Conservation (phyloP, 2,797 vertebrate species). For the Xenentodon cancila region DNA sequence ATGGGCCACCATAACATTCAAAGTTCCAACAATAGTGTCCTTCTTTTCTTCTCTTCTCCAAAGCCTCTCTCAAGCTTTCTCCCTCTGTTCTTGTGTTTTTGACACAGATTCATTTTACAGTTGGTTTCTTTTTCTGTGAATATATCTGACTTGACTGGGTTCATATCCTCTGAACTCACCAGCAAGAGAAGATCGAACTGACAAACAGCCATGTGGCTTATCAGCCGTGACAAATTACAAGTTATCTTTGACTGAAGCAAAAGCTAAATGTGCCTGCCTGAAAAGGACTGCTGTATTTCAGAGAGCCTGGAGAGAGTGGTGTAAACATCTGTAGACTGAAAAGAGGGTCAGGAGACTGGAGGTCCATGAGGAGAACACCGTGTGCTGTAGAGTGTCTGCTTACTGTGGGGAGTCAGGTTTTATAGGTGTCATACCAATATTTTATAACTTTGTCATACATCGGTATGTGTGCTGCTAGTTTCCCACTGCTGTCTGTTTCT, state of each 20-base stretch:
- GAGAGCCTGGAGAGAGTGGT: background rate
- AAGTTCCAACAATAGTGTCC: conserved; percentile 37
- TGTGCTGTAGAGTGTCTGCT: conserved; percentile 9
- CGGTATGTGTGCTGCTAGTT: background rate
- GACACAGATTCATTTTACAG: conserved; percentile 1
- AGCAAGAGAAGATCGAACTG: background rate
- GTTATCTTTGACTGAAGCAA: conserved; percentile 6
- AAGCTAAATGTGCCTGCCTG: conserved; percentile 14
- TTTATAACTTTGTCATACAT: background rate
- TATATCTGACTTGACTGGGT: conserved; percentile 5
- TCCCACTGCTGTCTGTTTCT: background rate
- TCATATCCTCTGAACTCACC: conserved; percentile 6
- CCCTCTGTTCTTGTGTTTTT: conserved; percentile 4
- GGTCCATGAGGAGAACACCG: conserved; percentile 22
- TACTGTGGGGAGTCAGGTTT: conserved; percentile 7
- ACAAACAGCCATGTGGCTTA: conserved; percentile 13
- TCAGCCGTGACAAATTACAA: conserved; percentile 17
- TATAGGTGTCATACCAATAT: conserved; percentile 2
- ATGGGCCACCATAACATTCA: conserved; percentile 38
- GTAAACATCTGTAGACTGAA: conserved; percentile 14
- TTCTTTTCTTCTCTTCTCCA: conserved; percentile 17
- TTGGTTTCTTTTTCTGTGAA: conserved; percentile 1
- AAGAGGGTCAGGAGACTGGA: conserved; percentile 11
- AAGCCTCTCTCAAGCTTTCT: background rate
- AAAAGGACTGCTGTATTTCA: background rate